Base-by-base conservation (phyloP, 2,113 vertebrate genomes). In the Leptosomus discolor region DNA sequence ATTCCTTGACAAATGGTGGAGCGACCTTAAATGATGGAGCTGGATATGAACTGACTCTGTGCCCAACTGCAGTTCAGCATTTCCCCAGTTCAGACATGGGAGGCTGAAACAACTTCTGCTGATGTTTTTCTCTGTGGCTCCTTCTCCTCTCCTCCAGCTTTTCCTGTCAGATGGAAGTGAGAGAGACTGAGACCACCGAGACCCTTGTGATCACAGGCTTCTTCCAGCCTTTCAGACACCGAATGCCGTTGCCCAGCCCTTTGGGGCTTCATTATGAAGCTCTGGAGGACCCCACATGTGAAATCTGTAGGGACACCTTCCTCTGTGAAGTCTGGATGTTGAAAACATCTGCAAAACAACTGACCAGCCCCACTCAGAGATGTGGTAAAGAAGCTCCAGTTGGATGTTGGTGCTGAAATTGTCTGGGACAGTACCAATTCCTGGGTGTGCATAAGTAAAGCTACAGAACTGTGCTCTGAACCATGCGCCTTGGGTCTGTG, bases 371-470 rank as follows among this genome's bases (percentile, higher is more conserved):
- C 21, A 26, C 37, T 36, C 56, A 45, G 67, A 30, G 37, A 32
- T 48, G 24, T 23, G 43, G 13, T 30, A 12, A 68, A 63, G 37
- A 80, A 54, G 17, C 7, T n/a, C 41, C 56, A 37, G 12, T 6
- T 41, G 46, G 45, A 41, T 27, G 14, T 6, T 26, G 58, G 22
- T 51, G 11, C 16, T 53, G 43, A 24, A 76, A 32, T 32, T 16
- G 3, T 7, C 61, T 51, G 41, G 54, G 30, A 11, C 34, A 17
- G 3, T 11, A 23, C 34, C 12, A 74, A 10, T 5, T 6, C 34
- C 19, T 13, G 19, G 4, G 12, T 68, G 5, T 9, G 3, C 8
- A 15, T 2, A 0, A 36, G 3, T 15, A 32, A 63, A 70, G 3
- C 8, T 11, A 16, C 36, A 46, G 36, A 86, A 6, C 34, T 0